A percentile compares a stretch with the other conserved stretches of the same genome.
phyloP scores from a whole-genome alignment of 1,140 invertebrate species.

The Rhopalosiphum padi region DNA sequence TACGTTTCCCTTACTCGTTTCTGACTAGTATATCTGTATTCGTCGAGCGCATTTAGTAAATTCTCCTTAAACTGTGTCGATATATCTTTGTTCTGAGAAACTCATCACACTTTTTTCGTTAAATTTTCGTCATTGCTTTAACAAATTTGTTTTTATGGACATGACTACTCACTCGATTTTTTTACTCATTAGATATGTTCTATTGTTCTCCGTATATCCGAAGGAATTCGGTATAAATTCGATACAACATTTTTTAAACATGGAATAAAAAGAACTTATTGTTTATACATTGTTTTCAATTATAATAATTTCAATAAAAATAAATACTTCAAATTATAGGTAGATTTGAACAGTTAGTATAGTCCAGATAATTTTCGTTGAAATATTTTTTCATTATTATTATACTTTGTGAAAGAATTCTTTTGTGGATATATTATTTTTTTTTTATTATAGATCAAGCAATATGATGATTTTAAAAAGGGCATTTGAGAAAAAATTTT shows the following conservation, averaged over 20 bases:
- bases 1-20: neutral
- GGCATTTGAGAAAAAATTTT: neutral
- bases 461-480: neutral
- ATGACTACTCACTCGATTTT: neutral
- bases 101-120: neutral
- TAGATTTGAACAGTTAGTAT: neutral
- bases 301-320: neutral
- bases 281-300: neutral
- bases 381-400: neutral
- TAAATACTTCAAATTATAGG: neutral
- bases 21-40: neutral
- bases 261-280: too few species aligned
- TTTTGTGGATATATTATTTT: neutral
- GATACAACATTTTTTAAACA: too few species aligned
- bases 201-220: neutral
- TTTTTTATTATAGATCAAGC: neutral
- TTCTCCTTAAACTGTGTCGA: neutral
- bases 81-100: neutral
- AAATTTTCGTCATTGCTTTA: neutral
- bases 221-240: too few species aligned
- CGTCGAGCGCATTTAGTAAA: neutral
- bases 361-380: neutral
- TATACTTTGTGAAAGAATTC: neutral
- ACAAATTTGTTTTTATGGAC: too few species aligned
- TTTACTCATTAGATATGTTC: neutral